These are phyloP conservation scores for Orthonychiurus folsomi DNA, from an alignment of 2,888 invertebrate genomes.

Conservation along the genomic window DNA sequence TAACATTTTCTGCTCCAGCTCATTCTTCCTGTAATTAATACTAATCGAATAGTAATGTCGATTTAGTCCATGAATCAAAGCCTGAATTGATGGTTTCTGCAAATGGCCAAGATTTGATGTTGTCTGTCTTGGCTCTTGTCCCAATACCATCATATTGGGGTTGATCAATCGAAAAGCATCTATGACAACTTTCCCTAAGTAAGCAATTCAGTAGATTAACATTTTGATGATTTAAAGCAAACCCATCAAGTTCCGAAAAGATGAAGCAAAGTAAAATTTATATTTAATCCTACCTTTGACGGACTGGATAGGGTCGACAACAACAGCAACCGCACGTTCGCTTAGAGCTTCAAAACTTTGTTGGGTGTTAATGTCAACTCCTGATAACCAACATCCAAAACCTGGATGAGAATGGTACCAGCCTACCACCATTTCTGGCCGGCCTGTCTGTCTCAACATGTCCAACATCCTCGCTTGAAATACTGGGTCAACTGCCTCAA, in stretches of 20 bases:
- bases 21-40: slow-evolving; percentile 98
- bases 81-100: slow-evolving; percentile 96
- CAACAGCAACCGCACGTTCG: slow-evolving; percentile 96
- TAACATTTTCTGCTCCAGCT: slow-evolving; percentile 98
- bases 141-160: slow-evolving; percentile 97
- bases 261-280: neutral
- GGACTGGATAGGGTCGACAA: slow-evolving; percentile 98
- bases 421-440: slow-evolving; percentile 99
- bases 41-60: slow-evolving; percentile 99
- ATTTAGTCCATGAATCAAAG: slow-evolving; percentile 95
- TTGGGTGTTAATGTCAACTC: slow-evolving; percentile 98
- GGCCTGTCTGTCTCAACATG: slow-evolving; percentile 95
- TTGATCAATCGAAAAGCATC: slow-evolving; percentile 98
- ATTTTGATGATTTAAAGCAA: neutral
- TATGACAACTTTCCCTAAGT: slow-evolving; percentile 97
- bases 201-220: slow-evolving; percentile 40
- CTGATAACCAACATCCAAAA: slow-evolving; percentile 99
- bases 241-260: neutral
- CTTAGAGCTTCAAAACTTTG: slow-evolving; percentile 98
- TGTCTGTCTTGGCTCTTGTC: slow-evolving; percentile 96
- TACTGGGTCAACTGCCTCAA: slow-evolving; percentile 98
- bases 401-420: slow-evolving; percentile 99
- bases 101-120: slow-evolving; percentile 97
- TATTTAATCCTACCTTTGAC: slow-evolving; percentile 83
- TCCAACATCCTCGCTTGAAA: slow-evolving; percentile 99